Evolutionary conservation across 2,797 vertebrate genomes (phyloP).

Genomic region (Rhinella marina): DNA sequence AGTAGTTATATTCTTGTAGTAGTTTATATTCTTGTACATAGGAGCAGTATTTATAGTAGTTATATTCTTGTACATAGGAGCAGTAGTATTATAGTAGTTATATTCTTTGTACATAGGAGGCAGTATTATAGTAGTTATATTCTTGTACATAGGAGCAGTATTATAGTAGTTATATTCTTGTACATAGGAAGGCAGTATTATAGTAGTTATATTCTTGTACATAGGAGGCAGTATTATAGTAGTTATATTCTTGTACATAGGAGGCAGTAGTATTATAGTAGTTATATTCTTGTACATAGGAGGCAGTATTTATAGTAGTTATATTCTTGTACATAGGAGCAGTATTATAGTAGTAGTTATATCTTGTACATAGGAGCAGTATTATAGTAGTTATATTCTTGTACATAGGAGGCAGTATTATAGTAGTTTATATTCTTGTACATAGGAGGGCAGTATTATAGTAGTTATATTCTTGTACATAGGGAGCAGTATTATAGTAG

Average conservation of each 20-base stretch:
- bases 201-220: no score
- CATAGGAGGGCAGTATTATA: neutral
- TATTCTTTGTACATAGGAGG: no score
- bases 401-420: no score
- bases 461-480: constrained; percentile 5
- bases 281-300: neutral
- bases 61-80: neutral
- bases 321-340: neutral
- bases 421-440: no score
- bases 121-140: no score
- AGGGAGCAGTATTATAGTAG: neutral
- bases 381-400: no score
- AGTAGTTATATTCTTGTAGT: constrained; percentile 10
- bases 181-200: no score
- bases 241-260: no score
- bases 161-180: constrained; percentile 5
- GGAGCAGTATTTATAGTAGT: neutral
- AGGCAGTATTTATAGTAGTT: constrained; percentile 8
- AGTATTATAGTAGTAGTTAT: neutral
- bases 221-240: no score
- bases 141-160: neutral
- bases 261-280: no score
- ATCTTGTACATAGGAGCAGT: neutral
- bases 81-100: no score
- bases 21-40: neutral